Evolutionary conservation across 2,888 invertebrate genomes (phyloP).

Genomic region (Athalia circularis): DNA sequence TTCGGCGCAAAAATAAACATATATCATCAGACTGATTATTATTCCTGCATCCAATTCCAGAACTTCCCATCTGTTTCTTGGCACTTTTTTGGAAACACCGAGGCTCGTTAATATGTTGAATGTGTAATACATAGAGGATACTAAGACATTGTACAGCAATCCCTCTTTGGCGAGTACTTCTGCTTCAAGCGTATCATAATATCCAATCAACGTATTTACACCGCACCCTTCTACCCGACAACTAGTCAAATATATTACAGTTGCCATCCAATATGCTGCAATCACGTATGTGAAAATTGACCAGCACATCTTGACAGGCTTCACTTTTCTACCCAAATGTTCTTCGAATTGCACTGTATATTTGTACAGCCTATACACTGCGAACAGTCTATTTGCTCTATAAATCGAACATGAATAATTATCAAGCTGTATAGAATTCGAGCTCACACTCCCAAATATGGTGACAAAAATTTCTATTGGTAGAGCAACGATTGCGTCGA

Average conservation of each 20-base stretch:
- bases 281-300: slow-evolving; percentile 25
- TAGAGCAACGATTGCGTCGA: slow-evolving; percentile 32
- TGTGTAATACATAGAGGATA: slow-evolving; percentile 12
- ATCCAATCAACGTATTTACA: slow-evolving; percentile 14
- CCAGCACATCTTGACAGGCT: slow-evolving; percentile 14
- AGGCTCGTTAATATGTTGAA: slow-evolving; percentile 26
- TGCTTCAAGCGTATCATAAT: slow-evolving; percentile 8
- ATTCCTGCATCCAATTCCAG: slow-evolving; percentile 28
- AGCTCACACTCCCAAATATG: slow-evolving; percentile 1
- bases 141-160: slow-evolving; percentile 6
- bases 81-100: slow-evolving; percentile 1
- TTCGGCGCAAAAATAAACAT: slow-evolving; percentile 26
- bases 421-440: not conserved
- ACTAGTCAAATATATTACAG: slow-evolving; percentile 2
- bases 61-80: slow-evolving; percentile 13
- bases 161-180: not conserved
- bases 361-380: slow-evolving; percentile 75
- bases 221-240: slow-evolving; percentile 4
- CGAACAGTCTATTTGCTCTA: slow-evolving; percentile 76
- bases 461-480: slow-evolving; percentile 24
- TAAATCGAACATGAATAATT: slow-evolving; percentile 75
- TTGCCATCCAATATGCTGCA: slow-evolving; percentile 26
- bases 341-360: slow-evolving; percentile 75
- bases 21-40: slow-evolving; percentile 27
- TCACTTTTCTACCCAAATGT: slow-evolving; percentile 61